Conservation (phyloP, 2,113 vertebrate genomes). For the Leptocoma aspasia region DNA sequence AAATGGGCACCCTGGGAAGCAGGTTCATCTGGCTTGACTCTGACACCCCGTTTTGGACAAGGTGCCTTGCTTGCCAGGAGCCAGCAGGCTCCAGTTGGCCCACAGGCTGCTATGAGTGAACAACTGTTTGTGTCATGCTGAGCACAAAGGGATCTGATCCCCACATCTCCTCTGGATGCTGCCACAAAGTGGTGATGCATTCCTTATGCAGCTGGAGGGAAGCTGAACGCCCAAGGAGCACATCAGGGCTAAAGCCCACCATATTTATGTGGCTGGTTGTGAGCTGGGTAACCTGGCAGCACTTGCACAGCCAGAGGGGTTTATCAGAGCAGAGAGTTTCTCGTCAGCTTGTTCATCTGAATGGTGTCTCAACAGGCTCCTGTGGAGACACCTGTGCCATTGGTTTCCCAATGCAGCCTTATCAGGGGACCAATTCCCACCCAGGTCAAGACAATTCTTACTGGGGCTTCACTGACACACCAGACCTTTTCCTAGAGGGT, state of each 20-base stretch:
- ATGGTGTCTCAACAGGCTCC: neutral
- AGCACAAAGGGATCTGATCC: neutral
- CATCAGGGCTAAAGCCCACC: neutral
- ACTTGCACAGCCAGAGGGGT: neutral
- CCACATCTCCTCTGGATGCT: neutral
- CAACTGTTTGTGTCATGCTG: accelerated
- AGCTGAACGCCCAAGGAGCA: neutral
- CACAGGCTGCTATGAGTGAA: neutral
- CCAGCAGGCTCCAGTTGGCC: neutral
- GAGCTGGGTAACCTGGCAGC: neutral
- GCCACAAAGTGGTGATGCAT: accelerated
- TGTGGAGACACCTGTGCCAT: neutral
- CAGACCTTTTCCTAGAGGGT: neutral
- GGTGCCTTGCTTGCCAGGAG: accelerated
- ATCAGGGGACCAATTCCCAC: neutral
- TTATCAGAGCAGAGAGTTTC: neutral
- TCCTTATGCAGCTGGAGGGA: neutral
- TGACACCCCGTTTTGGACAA: neutral
- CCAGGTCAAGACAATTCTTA: neutral
- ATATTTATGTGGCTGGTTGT: neutral
- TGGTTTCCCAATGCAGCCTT: neutral
- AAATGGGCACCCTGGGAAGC: neutral
- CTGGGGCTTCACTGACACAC: neutral
- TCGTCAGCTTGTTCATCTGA: neutral
- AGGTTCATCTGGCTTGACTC: neutral